phyloP scores from a whole-genome alignment of 2,797 vertebrate genomes.

The Phaenicophaeus curvirostris region DNA sequence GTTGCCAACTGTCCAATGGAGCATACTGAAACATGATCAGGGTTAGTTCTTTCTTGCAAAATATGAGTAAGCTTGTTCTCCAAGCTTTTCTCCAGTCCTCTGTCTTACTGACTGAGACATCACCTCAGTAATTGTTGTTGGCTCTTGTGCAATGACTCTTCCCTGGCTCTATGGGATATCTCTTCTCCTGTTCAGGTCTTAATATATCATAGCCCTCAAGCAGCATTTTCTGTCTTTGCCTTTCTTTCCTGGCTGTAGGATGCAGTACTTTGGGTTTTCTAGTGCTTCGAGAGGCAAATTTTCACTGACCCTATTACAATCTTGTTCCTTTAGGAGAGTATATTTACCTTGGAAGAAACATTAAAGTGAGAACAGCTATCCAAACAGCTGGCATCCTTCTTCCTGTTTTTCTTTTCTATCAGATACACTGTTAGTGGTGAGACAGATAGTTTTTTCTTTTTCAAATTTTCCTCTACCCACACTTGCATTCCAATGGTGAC shows the following conservation, averaged over 20 bases:
- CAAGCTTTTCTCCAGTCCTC: constrained; percentile 13
- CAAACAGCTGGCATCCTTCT: constrained; percentile 64
- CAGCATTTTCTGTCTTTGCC: constrained; percentile 10
- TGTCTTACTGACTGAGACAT: constrained; percentile 53
- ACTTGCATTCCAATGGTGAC: constrained; percentile 10
- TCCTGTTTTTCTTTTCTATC: constrained; percentile 57
- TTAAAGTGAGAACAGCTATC: constrained; percentile 61
- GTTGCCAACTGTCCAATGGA: neutral
- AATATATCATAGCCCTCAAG: constrained; percentile 24
- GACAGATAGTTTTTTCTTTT: neutral
- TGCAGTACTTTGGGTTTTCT: neutral
- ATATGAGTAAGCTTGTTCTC: neutral
- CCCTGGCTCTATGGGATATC: constrained; percentile 16
- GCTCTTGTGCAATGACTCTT: constrained; percentile 53
- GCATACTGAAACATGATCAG: neutral
- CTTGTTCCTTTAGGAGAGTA: constrained; percentile 21
- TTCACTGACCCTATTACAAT: constrained; percentile 28
- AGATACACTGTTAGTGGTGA: neutral
- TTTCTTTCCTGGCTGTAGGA: neutral
- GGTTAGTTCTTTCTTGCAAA: neutral
- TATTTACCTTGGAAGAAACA: constrained; percentile 61
- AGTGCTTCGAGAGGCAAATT: constrained; percentile 28
- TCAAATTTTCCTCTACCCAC: neutral
- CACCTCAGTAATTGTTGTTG: constrained; percentile 68
- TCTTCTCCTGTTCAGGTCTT: constrained; percentile 5